A percentile compares a stretch with the other conserved stretches of the same genome.
Evolutionary conservation across 2,113 vertebrate genomes (phyloP).

Genomic region (Scolopax mira): DNA sequence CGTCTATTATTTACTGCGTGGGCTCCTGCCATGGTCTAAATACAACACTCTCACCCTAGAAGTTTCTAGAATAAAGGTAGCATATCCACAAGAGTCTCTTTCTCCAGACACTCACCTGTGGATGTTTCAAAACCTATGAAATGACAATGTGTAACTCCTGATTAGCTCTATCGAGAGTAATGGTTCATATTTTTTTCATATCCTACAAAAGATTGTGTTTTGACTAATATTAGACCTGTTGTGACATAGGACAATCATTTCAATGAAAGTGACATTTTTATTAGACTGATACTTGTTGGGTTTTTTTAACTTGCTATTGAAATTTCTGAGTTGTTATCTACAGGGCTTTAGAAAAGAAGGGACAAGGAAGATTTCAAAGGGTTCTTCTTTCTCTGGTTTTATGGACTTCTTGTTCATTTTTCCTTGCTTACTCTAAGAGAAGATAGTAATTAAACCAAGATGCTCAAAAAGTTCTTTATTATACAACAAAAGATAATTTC

Average conservation of each 20-base stretch:
- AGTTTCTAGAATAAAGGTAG: neutral
- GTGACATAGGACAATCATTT: neutral
- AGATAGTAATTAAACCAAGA: neutral
- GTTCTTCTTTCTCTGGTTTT: neutral
- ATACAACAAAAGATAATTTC: neutral
- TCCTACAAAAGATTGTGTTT: neutral
- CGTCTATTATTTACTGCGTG: neutral
- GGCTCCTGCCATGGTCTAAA: neutral
- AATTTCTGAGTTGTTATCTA: neutral
- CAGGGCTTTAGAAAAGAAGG: neutral
- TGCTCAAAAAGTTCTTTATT: neutral
- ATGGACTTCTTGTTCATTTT: neutral
- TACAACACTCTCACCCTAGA: neutral
- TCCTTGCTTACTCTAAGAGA: neutral
- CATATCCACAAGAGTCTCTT: neutral
- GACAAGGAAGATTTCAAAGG: neutral
- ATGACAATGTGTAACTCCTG: neutral
- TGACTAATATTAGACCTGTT: neutral
- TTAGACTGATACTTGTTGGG: neutral
- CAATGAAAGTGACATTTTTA: neutral
- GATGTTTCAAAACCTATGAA: neutral
- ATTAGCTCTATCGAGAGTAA: neutral
- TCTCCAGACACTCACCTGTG: neutral
- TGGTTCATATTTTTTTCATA: neutral
- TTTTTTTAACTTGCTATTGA: neutral